phyloP scores from a whole-genome alignment of 2,888 invertebrate genomes.

The Epirrhoe tristata region DNA sequence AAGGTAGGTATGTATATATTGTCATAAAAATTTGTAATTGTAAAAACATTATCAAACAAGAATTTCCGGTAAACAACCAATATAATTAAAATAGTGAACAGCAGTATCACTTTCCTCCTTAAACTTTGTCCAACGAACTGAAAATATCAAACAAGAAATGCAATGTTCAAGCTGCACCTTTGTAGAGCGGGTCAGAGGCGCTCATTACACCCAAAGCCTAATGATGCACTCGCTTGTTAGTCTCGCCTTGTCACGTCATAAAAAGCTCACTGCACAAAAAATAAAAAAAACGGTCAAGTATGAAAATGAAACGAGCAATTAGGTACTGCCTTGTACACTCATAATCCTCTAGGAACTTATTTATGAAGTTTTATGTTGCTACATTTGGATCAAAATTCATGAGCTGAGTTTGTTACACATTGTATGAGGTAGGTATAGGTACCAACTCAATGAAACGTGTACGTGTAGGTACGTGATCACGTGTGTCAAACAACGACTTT shows the following conservation, averaged over 20 bases:
- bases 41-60: background rate
- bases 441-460: background rate
- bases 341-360: constrained; percentile 5
- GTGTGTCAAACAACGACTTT: background rate
- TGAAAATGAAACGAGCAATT: constrained; percentile 45
- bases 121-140: constrained; percentile 13
- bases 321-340: constrained; percentile 25
- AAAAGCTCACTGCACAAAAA: constrained; percentile 51
- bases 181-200: constrained; percentile 48
- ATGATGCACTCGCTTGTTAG: constrained; percentile 74
- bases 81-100: background rate
- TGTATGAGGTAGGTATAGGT: constrained; percentile 4
- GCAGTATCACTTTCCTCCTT: constrained; percentile 19
- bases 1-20: too few species aligned
- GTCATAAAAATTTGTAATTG: too few species aligned
- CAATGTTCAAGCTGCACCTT: constrained; percentile 43
- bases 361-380: background rate
- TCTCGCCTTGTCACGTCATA: constrained; percentile 58
- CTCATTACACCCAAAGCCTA: constrained; percentile 67
- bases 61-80: background rate
- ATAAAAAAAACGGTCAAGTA: constrained; percentile 50
- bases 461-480: constrained; percentile 6
- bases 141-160: constrained; percentile 41
- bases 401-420: background rate
- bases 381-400: background rate